These are phyloP conservation scores for Machaerirhynchus nigripectus DNA, from an alignment of 2,113 vertebrate genomes.

Conservation along the genomic window DNA sequence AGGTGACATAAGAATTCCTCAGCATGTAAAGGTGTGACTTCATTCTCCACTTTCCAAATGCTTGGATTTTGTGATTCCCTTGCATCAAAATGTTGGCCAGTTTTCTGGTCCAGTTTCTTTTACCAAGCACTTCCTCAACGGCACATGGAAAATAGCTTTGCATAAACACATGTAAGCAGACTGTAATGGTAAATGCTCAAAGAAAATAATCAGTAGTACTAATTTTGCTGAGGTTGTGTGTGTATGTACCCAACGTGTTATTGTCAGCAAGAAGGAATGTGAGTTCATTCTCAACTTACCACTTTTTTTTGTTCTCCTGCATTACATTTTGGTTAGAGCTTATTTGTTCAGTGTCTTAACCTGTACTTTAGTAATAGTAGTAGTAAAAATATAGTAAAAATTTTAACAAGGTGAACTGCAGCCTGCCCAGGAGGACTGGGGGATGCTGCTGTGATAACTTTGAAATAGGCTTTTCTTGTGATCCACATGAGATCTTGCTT, in stretches of 20 bases:
- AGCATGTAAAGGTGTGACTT: not conserved
- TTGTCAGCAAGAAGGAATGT: not conserved
- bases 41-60: not conserved
- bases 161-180: rapidly evolving
- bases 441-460: not conserved
- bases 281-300: not conserved
- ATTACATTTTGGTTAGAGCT: not conserved
- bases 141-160: not conserved
- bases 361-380: not conserved
- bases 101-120: not conserved
- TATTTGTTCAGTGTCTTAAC: not conserved
- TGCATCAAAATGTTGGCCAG: not conserved
- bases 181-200: not conserved
- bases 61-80: not conserved
- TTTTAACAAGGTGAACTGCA: not conserved
- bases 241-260: not conserved
- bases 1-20: not conserved
- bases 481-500: not conserved
- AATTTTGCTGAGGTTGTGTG: not conserved
- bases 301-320: not conserved
- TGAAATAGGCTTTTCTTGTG: not conserved
- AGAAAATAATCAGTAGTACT: not conserved
- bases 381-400: not conserved
- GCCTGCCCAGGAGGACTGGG: not conserved
- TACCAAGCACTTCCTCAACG: not conserved